These are phyloP conservation scores for Mustelus asterias DNA, from an alignment of 2,113 vertebrate genomes.

Conservation along the genomic window DNA sequence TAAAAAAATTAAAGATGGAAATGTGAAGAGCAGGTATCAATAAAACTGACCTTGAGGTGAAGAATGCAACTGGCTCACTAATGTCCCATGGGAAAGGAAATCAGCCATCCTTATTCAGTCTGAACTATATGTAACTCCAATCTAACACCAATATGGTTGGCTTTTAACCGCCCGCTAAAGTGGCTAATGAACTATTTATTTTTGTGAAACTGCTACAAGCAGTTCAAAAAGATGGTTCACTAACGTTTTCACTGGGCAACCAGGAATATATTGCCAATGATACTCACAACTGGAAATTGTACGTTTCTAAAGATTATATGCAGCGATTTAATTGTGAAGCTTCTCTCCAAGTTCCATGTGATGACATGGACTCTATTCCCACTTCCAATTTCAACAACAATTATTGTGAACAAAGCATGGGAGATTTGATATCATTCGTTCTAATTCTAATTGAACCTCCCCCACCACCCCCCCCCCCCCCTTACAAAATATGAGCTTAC, in stretches of 20 bases:
- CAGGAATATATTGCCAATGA: neutral
- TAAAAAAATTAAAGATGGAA: too few species aligned
- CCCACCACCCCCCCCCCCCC: neutral
- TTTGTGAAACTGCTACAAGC: neutral
- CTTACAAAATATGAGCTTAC: neutral
- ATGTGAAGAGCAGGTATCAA: too few species aligned
- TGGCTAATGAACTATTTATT: neutral
- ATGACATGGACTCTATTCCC: neutral
- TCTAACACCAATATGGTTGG: neutral
- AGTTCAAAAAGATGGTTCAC: neutral
- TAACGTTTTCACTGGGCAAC: neutral
- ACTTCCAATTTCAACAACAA: neutral
- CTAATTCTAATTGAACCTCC: neutral
- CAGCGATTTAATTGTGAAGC: neutral
- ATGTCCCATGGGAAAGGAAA: neutral
- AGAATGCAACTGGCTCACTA: neutral
- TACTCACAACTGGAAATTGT: neutral
- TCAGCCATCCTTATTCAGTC: neutral
- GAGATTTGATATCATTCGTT: neutral
- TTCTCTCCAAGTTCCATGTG: neutral
- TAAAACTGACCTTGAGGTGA: neutral
- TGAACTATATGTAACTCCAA: neutral
- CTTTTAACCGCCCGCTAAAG: neutral
- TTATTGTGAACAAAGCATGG: neutral
- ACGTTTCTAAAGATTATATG: neutral